Percentiles rank a stretch among this genome's conserved stretches.
phyloP scores from a whole-genome alignment of 2,888 invertebrate genomes.

The Dolichopus griseipennis region DNA sequence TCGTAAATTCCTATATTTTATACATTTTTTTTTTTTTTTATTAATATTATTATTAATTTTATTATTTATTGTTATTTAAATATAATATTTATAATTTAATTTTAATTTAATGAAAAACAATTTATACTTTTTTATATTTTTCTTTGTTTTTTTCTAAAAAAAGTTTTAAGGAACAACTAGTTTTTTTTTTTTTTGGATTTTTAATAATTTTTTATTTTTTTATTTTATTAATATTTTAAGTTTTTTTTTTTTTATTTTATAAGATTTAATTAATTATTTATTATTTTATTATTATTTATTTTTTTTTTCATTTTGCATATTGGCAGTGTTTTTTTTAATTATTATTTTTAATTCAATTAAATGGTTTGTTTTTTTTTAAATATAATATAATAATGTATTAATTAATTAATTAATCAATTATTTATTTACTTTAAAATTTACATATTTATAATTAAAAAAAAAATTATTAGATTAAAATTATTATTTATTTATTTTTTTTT shows the following conservation, averaged over 20 bases:
- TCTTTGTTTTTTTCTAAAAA: neutral
- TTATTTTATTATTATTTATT: neutral
- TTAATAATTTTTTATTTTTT: neutral
- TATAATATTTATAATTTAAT: too few relatives aligned
- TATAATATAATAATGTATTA: too few relatives aligned
- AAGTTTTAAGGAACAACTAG: neutral
- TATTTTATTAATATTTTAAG: too few relatives aligned
- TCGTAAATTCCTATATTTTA: neutral
- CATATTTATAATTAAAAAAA: neutral
- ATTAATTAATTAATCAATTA: neutral
- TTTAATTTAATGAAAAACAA: conserved; percentile 1
- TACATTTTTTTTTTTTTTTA: neutral
- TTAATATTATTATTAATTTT: neutral
- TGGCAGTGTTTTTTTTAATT: neutral
- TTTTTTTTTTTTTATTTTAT: too few relatives aligned
- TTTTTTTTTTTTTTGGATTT: neutral
- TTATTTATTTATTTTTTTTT: neutral
- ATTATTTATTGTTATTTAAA: neutral
- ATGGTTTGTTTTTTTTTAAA: neutral
- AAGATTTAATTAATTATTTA: neutral
- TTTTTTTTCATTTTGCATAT: neutral
- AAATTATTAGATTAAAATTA: neutral
- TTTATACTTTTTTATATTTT: neutral
- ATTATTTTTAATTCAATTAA: neutral
- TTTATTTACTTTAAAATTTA: neutral